Conservation (phyloP, 2,888 invertebrate species). For the Tiliacea citrago region DNA sequence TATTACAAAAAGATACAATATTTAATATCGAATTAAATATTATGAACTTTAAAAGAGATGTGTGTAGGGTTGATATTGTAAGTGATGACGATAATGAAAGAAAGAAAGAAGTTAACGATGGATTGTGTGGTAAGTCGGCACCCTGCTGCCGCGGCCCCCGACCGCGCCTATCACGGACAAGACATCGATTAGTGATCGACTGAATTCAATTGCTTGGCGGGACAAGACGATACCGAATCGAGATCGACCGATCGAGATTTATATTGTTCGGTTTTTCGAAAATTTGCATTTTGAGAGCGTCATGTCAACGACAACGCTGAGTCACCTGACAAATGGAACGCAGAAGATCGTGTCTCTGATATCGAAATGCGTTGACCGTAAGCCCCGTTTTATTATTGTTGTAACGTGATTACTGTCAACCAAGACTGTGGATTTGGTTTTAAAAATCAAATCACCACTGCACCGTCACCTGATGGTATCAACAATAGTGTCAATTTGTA, state of each 20-base stretch:
- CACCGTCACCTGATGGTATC: slow-evolving; percentile 70
- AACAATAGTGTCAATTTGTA: slow-evolving; percentile 73
- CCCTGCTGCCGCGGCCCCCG: slow-evolving; percentile 90
- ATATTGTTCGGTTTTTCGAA: slow-evolving; percentile 88
- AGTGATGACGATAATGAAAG: slow-evolving; percentile 86
- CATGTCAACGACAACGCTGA: slow-evolving; percentile 89
- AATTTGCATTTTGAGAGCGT: slow-evolving; percentile 90
- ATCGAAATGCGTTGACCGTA: slow-evolving; percentile 89
- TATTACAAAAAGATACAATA: slow-evolving; percentile 86
- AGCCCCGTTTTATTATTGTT: slow-evolving; percentile 87
- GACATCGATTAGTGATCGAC: slow-evolving; percentile 91
- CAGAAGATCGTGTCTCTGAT: slow-evolving; percentile 87
- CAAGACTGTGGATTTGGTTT: slow-evolving; percentile 77
- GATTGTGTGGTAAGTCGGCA: slow-evolving; percentile 91
- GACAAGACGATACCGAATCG: slow-evolving; percentile 89
- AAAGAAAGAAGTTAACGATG: slow-evolving; percentile 91
- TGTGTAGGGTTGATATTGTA: slow-evolving; percentile 86
- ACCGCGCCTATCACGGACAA: slow-evolving; percentile 90
- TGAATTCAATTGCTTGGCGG: slow-evolving; percentile 90
- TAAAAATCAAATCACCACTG: slow-evolving; percentile 76
- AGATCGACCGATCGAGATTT: slow-evolving; percentile 87
- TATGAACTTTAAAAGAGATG: slow-evolving; percentile 80
- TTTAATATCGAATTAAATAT: slow-evolving; percentile 81
- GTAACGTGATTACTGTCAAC: slow-evolving; percentile 89
- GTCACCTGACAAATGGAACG: slow-evolving; percentile 90